Evolutionary conservation across 2,888 invertebrate species (phyloP).

Genomic region (Dryococelus australis): DNA sequence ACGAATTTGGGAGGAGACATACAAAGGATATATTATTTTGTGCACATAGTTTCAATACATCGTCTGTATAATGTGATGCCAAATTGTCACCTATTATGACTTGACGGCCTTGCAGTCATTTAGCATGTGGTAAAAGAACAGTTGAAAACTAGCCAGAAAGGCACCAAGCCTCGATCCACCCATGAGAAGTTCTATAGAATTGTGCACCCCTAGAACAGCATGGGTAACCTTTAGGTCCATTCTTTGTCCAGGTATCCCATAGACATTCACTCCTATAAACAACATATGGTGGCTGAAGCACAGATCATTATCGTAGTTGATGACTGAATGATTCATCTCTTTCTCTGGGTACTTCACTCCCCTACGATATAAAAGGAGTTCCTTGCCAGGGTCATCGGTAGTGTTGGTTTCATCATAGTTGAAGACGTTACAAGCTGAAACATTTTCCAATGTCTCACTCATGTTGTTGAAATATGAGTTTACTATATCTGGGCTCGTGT

Average conservation of each 20-base stretch:
- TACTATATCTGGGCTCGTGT: not conserved
- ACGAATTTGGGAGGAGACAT: slow-evolving; percentile 40
- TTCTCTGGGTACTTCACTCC: slow-evolving; percentile 18
- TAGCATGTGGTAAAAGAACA: slow-evolving; percentile 47
- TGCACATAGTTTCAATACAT: slow-evolving; percentile 50
- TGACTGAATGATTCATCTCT: not conserved
- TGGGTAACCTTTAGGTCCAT: slow-evolving; percentile 43
- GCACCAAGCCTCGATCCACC: slow-evolving; percentile 53
- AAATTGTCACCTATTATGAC: too few species aligned
- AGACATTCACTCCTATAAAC: slow-evolving; percentile 19
- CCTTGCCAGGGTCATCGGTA: slow-evolving; percentile 49
- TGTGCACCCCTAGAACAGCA: slow-evolving; percentile 40
- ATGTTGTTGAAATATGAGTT: not conserved
- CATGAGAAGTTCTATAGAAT: slow-evolving; percentile 48
- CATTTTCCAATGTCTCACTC: not conserved
- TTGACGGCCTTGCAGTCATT: slow-evolving; percentile 45
- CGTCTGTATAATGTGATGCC: slow-evolving; percentile 47
- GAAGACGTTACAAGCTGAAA: slow-evolving; percentile 36
- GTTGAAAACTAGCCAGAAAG: slow-evolving; percentile 53
- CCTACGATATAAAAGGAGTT: slow-evolving; percentile 39
- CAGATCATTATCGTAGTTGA: slow-evolving; percentile 49
- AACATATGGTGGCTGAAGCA: slow-evolving; percentile 47
- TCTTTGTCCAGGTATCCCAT: too few species aligned
- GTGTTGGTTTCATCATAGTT: slow-evolving; percentile 53
- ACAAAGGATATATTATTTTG: slow-evolving; percentile 52